Conservation (phyloP, 2,113 vertebrate genomes). For the Sitta europaea region DNA sequence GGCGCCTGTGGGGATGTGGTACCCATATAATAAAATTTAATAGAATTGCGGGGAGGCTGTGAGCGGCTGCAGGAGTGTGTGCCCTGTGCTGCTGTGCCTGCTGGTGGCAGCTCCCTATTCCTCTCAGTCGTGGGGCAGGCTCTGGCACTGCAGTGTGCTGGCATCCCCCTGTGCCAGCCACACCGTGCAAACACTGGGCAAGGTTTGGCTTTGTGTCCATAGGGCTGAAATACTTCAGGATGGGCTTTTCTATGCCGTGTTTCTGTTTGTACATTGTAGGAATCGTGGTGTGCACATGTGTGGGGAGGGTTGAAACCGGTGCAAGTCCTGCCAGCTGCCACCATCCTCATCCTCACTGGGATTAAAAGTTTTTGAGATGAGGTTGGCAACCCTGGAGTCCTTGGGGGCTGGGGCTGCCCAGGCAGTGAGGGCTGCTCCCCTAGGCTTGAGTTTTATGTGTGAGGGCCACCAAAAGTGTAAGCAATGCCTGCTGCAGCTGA, state of each 20-base stretch:
- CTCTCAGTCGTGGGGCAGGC: fast-evolving
- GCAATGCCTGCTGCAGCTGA: not conserved
- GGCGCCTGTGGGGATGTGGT: fast-evolving
- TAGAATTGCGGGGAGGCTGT: not conserved
- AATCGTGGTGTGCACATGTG: fast-evolving
- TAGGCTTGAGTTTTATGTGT: fast-evolving
- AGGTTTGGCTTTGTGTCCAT: not conserved
- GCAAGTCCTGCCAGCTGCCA: not conserved
- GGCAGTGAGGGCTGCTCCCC: not conserved
- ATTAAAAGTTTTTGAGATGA: not conserved
- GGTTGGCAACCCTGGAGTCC: not conserved
- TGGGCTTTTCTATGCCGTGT: not conserved
- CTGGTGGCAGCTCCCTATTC: not conserved
- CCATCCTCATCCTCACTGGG: fast-evolving
- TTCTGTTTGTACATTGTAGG: not conserved
- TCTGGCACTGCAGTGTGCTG: not conserved
- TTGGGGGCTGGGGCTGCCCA: not conserved
- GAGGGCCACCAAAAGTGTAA: not conserved
- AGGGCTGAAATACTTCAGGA: not conserved
- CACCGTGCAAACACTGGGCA: fast-evolving
- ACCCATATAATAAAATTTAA: fast-evolving
- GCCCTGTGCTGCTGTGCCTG: not conserved
- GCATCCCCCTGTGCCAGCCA: not conserved
- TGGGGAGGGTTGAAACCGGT: not conserved
- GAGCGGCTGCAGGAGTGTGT: fast-evolving